Evolutionary conservation across 2,888 invertebrate genomes (phyloP), one percentile per base, ranked within the genome.

Genomic region (Amblyjoppa fuscipennis): DNA sequence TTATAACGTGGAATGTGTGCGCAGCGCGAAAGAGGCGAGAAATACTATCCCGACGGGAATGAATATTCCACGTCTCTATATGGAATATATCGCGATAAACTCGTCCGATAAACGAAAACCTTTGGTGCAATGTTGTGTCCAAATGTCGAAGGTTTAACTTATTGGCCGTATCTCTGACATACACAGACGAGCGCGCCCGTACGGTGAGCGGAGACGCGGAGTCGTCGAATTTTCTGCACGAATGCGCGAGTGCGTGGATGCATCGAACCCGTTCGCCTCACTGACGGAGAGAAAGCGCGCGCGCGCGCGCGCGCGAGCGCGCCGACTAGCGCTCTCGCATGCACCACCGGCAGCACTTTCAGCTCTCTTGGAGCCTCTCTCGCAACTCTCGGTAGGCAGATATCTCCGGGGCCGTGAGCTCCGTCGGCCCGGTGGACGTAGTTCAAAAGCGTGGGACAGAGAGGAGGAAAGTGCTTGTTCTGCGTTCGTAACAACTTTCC

Each of bases 401-500:
- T 69, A 61, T 82, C 74, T 85, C 79, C 75, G 70, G 79, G 64
- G 70, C 83, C 66, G 66, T 59, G 64, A 80, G 69, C 70, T 64
- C 61, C 69, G 69, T 59, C 45, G 20, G 31, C 51, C 34, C 45
- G 25, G 41, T 25, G 66, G 59, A 74, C 64, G 76, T 25, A 61
- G 61, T 38, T 38, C 34, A 56, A 73, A 51, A 56, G 64, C 56
- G 51, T 34, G 68, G 68, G 74, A 71, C 71, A 56, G 66, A 49
- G 56, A 56, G 38, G 9, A 34, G 28, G 41, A 74, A 45, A 69
- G 53, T 56, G 69, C 69, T 45, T 16, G 49, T 75, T 76, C 51
- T 80, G 79, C 75, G 79, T 80, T 79, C 79, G 79, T 68, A 73
- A 85, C 71, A 82, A 85, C 85, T 82, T 85, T 85, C 85, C 82